Base-by-base conservation (phyloP, 2,888 invertebrate species). In the Argyresthia goedartella region DNA sequence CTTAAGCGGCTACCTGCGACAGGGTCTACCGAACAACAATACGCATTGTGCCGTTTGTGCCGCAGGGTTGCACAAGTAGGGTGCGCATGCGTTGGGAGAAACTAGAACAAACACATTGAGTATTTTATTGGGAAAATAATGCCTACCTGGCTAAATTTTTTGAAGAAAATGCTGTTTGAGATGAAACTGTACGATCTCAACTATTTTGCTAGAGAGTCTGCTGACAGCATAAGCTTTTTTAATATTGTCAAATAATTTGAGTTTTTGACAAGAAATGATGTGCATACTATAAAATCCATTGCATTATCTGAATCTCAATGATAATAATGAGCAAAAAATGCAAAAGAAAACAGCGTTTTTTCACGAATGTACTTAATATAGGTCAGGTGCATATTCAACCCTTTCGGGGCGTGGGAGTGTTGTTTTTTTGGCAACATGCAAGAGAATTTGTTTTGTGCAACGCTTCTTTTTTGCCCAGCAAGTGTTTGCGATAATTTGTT, bases 401-500 rank as follows among this genome's bases (percentile, higher is more conserved):
- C 86, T 86, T 85, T 81, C 76, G 67, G 60, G 66, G 77, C 84
- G 85, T 86, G 85, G 86, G 86, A 85, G 86, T 77, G 59, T 57
- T 60, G 65, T 66, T 81, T 81, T n/a, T 81, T 81, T 75, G 62
- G 60, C 25, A 41, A 51, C 13, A 51, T 51, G 15, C 11, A 42
- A 41, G n/a, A 15, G 16, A 51, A 60, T n/a, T n/a, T 62, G 70
- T 73, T 77, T 82, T 81, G 75, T 81, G 80, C 78, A 74, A 72
- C 66, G 58, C 13, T 35, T 47, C 53, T 76, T 81, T 57, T 80
- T 82, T 77, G 69, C 69, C 66, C 59, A 65, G 57, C 61, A 60
- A 65, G 65, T 86, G 84, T 85, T 82, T 84, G 85, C 81, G 72
- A 84, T 84, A 84, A 86, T 86, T 85, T 86, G 84, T 86, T 85